Percentiles rank a stretch among this genome's conserved stretches.
phyloP scores from a whole-genome alignment of 2,113 vertebrate species.

The Ondatra zibethicus region DNA sequence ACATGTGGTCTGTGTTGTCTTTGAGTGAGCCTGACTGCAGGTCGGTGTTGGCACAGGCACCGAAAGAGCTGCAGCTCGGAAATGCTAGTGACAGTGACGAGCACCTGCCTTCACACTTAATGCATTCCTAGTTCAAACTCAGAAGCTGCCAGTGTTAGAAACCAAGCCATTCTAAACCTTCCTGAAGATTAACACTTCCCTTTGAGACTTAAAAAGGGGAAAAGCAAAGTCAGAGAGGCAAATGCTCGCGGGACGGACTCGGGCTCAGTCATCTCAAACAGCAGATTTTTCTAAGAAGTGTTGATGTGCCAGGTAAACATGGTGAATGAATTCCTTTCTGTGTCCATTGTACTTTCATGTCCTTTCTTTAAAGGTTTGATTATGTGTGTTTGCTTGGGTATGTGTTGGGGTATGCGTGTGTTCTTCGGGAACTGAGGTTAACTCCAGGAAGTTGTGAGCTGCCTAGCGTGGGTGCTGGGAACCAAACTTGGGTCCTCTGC shows the following conservation, averaged over 20 bases:
- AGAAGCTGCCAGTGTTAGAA: slow-evolving; percentile 58
- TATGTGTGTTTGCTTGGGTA: not conserved
- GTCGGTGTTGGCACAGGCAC: slow-evolving; percentile 32
- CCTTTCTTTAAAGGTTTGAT: not conserved
- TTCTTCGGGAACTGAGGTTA: not conserved
- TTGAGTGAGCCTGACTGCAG: slow-evolving; percentile 45
- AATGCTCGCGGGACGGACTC: not conserved
- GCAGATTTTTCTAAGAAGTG: slow-evolving; percentile 60
- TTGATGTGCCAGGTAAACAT: slow-evolving; percentile 48
- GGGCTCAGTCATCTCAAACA: slow-evolving; percentile 48
- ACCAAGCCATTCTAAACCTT: slow-evolving; percentile 56
- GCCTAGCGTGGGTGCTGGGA: not conserved
- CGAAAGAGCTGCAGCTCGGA: not conserved
- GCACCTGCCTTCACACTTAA: not conserved
- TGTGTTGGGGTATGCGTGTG: not conserved
- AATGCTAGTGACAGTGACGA: not conserved
- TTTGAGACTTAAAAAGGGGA: slow-evolving; percentile 41
- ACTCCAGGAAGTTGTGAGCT: not conserved
- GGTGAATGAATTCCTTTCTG: slow-evolving; percentile 30
- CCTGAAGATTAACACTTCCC: slow-evolving; percentile 44
- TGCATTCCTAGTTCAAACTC: slow-evolving; percentile 39
- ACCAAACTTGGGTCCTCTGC: not conserved
- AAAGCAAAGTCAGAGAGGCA: slow-evolving; percentile 47
- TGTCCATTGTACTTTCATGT: not conserved
- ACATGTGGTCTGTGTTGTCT: slow-evolving; percentile 31